Percentiles rank a stretch among this genome's conserved stretches.
Conservation (phyloP, 2,888 invertebrate genomes). For the Drosophila koepferae region DNA sequence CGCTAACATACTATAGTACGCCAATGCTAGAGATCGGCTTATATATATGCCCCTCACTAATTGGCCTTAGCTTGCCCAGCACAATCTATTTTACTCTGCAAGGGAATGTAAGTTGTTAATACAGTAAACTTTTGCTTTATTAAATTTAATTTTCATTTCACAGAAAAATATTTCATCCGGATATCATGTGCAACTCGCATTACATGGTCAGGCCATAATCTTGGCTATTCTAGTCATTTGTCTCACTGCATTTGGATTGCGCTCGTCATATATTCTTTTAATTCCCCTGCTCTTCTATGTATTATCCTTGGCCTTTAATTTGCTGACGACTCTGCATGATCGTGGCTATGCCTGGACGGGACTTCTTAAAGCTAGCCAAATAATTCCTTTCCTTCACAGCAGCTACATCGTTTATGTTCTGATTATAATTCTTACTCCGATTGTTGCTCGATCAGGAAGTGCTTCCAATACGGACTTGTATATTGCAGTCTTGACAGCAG, state of each 20-base stretch:
- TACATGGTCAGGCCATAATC: slow-evolving; percentile 81
- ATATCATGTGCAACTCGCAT: slow-evolving; percentile 76
- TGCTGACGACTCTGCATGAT: slow-evolving; percentile 75
- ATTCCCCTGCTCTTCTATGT: slow-evolving; percentile 79
- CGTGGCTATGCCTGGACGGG: slow-evolving; percentile 74
- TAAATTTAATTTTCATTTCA: not conserved
- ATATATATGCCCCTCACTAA: slow-evolving; percentile 81
- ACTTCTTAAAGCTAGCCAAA: slow-evolving; percentile 80
- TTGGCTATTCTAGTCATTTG: slow-evolving; percentile 65
- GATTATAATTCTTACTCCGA: slow-evolving; percentile 86
- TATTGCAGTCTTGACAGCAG: slow-evolving; percentile 84
- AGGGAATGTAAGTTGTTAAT: slow-evolving; percentile 65
- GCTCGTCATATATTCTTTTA: slow-evolving; percentile 77
- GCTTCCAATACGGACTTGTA: slow-evolving; percentile 86
- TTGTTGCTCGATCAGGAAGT: slow-evolving; percentile 86
- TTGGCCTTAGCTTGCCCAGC: slow-evolving; percentile 79
- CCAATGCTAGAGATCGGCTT: slow-evolving; percentile 86
- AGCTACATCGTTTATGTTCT: slow-evolving; percentile 85
- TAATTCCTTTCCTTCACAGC: slow-evolving; percentile 85
- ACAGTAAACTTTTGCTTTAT: not conserved
- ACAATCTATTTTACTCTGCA: slow-evolving; percentile 72
- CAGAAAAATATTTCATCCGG: slow-evolving; percentile 70
- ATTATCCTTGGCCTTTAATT: slow-evolving; percentile 70
- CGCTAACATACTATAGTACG: slow-evolving; percentile 87
- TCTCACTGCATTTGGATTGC: slow-evolving; percentile 65